phyloP scores from a whole-genome alignment of 2,888 invertebrate species.

The Drosophila multiciliata region DNA sequence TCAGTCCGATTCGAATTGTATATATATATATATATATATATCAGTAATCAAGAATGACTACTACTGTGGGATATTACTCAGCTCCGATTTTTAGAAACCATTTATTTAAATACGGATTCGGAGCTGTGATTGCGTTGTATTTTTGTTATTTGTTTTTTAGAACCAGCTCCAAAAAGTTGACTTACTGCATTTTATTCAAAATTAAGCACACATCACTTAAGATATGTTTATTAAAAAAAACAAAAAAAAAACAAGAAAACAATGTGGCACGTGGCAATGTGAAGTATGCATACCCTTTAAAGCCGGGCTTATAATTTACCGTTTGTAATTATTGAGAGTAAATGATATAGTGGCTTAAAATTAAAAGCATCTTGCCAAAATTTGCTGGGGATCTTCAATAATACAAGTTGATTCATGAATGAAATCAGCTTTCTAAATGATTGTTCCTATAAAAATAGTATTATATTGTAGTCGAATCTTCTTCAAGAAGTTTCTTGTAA shows the following conservation, averaged over 20 bases:
- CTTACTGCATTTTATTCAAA: neutral
- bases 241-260: neutral
- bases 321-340: neutral
- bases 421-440: neutral
- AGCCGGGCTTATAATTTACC: neutral
- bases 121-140: neutral
- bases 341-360: neutral
- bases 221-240: neutral
- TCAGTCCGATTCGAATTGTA: neutral
- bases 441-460: neutral
- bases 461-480: neutral
- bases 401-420: neutral
- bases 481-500: neutral
- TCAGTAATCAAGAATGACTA: too few relatives aligned
- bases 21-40: neutral
- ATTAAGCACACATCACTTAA: neutral
- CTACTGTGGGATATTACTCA: too few relatives aligned
- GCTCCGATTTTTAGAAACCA: too few relatives aligned
- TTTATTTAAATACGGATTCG: neutral
- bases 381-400: neutral
- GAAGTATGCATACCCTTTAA: neutral
- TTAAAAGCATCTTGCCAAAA: neutral
- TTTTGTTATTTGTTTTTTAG: too few relatives aligned
- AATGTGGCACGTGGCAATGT: accelerated
- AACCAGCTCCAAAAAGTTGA: neutral